Conservation (phyloP, 2,888 invertebrate genomes). For the Spialia ferax region DNA sequence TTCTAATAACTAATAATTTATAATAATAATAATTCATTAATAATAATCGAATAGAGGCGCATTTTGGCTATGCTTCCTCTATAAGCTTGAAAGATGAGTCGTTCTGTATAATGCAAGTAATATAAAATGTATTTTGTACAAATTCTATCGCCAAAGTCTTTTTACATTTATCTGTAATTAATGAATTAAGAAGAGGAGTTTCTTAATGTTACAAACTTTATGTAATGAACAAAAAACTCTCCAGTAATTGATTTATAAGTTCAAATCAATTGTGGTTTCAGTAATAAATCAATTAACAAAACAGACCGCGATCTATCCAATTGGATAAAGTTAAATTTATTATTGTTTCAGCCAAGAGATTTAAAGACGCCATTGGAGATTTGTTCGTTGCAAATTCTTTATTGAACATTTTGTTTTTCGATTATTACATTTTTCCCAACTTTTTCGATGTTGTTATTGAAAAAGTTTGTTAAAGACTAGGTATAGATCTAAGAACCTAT, state of each 20-base stretch:
- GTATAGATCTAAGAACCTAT: too few relatives aligned
- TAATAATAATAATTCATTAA: too few relatives aligned
- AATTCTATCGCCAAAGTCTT: too few relatives aligned
- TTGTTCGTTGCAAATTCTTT: neutral
- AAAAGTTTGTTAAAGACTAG: too few relatives aligned
- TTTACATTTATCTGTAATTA: neutral
- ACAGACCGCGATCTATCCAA: conserved; percentile 4
- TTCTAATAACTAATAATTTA: too few relatives aligned
- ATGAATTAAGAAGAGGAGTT: neutral
- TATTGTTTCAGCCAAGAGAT: neutral
- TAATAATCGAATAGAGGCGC: too few relatives aligned
- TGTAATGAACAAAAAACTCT: neutral
- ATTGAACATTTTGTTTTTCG: neutral
- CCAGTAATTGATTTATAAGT: conserved; percentile 33
- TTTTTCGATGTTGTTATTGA: too few relatives aligned
- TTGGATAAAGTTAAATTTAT: conserved; percentile 19
- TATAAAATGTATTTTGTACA: too few relatives aligned
- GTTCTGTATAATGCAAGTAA: too few relatives aligned
- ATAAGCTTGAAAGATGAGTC: too few relatives aligned
- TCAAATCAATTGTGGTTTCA: conserved; percentile 34
- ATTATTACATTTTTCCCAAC: too few relatives aligned
- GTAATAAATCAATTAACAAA: conserved; percentile 38
- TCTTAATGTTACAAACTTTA: neutral
- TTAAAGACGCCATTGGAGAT: neutral
- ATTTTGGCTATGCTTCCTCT: too few relatives aligned